These are phyloP conservation scores for Chondrilla cf. caribensis DNA, from an alignment of 37 sponge, comb jelly and placozoan species.

Conservation along the genomic window DNA sequence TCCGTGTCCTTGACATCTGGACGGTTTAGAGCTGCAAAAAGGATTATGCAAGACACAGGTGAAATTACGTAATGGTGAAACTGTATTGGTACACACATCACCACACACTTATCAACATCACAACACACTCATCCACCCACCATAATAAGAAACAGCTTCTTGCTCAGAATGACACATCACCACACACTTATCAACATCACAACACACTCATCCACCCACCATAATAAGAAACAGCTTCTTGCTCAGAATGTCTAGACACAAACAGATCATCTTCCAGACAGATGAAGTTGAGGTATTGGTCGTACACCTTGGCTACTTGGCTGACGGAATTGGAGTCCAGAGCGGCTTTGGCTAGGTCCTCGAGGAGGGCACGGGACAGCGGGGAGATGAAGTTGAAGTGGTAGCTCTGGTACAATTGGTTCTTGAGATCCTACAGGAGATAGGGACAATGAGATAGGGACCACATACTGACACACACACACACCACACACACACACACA, in stretches of 20 bases:
- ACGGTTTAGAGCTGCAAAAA: slow-evolving; percentile 76
- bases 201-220: slow-evolving; percentile 40
- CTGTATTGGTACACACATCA: neutral
- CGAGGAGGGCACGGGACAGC: slow-evolving; percentile 74
- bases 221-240: slow-evolving; percentile 71
- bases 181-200: neutral
- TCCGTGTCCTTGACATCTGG: slow-evolving; percentile 84
- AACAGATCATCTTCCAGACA: slow-evolving; percentile 93
- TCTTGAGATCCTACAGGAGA: slow-evolving; percentile 38
- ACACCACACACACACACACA: too few species aligned
- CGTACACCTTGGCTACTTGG: slow-evolving; percentile 84
- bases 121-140: neutral
- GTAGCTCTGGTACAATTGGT: slow-evolving; percentile 79
- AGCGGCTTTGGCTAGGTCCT: slow-evolving; percentile 83
- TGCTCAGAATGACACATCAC: neutral
- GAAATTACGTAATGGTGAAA: neutral
- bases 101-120: neutral
- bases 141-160: neutral
- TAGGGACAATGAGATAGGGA: neutral
- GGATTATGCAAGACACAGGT: neutral
- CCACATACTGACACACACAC: too few species aligned
- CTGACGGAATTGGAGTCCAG: slow-evolving; percentile 64
- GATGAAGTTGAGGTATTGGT: slow-evolving; percentile 94
- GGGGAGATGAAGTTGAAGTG: slow-evolving; percentile 94
- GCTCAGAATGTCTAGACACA: slow-evolving; percentile 63